Evolutionary conservation across 37 sponge, comb jelly and placozoan genomes (phyloP).

Genomic region (Hexactinellida sp.): DNA sequence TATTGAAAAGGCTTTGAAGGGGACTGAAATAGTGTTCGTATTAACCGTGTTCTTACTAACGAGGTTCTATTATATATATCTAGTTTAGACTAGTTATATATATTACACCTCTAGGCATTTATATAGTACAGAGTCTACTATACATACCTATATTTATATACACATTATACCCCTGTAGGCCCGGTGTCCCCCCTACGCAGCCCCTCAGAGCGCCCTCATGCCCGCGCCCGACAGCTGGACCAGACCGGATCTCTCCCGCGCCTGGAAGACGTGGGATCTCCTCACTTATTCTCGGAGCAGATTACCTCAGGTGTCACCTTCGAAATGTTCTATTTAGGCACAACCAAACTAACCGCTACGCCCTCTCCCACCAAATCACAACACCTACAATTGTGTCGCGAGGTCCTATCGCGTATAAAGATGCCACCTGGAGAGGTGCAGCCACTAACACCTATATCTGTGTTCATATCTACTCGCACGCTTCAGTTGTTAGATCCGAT

Average conservation of each 20-base stretch:
- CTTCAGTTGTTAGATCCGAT: not conserved
- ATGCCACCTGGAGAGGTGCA: not conserved
- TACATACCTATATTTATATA: too few relatives aligned
- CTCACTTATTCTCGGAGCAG: not conserved
- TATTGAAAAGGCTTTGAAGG: too few relatives aligned
- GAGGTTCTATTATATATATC: too few relatives aligned
- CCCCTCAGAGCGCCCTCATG: not conserved
- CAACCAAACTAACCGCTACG: not conserved
- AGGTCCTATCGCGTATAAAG: not conserved
- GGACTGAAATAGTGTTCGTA: too few relatives aligned
- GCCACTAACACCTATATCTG: not conserved
- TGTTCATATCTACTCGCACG: not conserved
- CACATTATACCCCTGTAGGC: not conserved
- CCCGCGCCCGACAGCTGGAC: not conserved
- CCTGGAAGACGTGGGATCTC: not conserved
- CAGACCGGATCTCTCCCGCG: not conserved
- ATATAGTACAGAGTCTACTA: too few relatives aligned
- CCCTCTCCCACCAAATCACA: not conserved
- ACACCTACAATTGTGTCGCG: constrained; percentile 12
- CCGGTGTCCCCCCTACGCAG: not conserved
- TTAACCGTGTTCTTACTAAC: too few relatives aligned
- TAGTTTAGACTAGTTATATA: too few relatives aligned
- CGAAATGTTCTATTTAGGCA: not conserved
- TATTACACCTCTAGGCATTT: too few relatives aligned
- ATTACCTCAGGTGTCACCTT: not conserved